These are phyloP conservation scores for Keiferia lycopersicella DNA, from an alignment of 2,888 invertebrate species.

Conservation along the genomic window DNA sequence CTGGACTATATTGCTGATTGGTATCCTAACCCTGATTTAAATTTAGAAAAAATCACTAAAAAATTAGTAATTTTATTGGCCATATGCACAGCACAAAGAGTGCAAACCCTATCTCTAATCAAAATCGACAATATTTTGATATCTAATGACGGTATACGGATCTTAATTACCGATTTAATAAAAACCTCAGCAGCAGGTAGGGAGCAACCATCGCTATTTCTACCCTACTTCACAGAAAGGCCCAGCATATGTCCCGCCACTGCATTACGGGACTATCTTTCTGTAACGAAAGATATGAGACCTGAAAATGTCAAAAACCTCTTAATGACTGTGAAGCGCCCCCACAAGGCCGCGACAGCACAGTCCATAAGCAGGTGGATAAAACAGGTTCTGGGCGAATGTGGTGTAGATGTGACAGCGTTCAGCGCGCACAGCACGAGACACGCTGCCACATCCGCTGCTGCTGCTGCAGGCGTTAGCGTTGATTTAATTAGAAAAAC, in stretches of 20 bases:
- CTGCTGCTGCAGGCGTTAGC: constrained; percentile 15
- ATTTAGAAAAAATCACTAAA: constrained; percentile 36
- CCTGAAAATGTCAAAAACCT: neutral
- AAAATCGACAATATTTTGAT: constrained; percentile 16
- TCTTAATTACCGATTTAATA: constrained; percentile 30
- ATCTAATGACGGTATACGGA: neutral
- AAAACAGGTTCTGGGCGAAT: neutral
- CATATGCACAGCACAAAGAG: constrained; percentile 32
- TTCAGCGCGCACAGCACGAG: constrained; percentile 31
- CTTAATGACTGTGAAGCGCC: constrained; percentile 20
- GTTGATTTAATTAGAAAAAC: constrained; percentile 6
- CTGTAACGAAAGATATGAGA: constrained; percentile 13
- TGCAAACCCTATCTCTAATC: constrained; percentile 25
- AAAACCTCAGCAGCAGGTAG: constrained; percentile 31
- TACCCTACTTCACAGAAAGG: constrained; percentile 24
- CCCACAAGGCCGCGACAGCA: constrained; percentile 12
- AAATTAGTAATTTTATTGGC: constrained; percentile 38
- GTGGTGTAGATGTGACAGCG: constrained; percentile 11
- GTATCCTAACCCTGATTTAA: constrained; percentile 34
- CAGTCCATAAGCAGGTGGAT: constrained; percentile 25
- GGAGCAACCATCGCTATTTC: constrained; percentile 24
- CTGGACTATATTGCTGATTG: constrained; percentile 29
- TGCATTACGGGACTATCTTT: constrained; percentile 21
- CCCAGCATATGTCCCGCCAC: constrained; percentile 6
- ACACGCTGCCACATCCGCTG: constrained; percentile 34